These are phyloP conservation scores for Acipenser oxyrinchus DNA, from an alignment of 2,797 vertebrate species.

Conservation along the genomic window DNA sequence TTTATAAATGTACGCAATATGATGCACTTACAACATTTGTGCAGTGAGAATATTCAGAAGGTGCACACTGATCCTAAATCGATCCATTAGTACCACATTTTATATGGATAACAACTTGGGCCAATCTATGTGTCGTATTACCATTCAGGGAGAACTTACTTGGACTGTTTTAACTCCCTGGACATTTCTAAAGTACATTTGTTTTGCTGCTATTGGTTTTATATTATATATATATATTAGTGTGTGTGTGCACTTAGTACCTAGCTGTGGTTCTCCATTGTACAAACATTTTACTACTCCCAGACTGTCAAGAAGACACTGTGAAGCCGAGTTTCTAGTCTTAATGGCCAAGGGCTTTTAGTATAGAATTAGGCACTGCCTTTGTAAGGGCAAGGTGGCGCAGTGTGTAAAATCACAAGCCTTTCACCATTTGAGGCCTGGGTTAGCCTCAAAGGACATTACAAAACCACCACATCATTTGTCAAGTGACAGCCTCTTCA, in stretches of 20 bases:
- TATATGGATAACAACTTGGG: slow-evolving; percentile 20
- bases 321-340: slow-evolving; percentile 9
- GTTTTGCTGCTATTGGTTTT: slow-evolving; percentile 61
- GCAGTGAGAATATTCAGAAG: slow-evolving; percentile 38
- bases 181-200: slow-evolving; percentile 30
- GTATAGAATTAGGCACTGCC: slow-evolving; percentile 2
- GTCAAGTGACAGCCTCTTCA: too few relatives aligned
- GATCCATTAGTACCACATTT: slow-evolving; percentile 31
- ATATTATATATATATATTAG: slow-evolving; percentile 34
- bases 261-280: slow-evolving; percentile 23
- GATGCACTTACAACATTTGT: slow-evolving; percentile 52
- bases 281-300: slow-evolving; percentile 20
- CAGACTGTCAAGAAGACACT: slow-evolving; percentile 3
- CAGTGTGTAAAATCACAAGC: neutral
- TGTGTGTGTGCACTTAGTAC: slow-evolving; percentile 27
- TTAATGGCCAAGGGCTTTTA: neutral
- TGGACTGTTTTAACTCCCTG: slow-evolving; percentile 45
- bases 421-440: too few relatives aligned
- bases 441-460: too few relatives aligned
- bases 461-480: too few relatives aligned
- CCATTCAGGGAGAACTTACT: slow-evolving; percentile 26
- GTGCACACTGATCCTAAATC: slow-evolving; percentile 16
- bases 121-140: slow-evolving; percentile 32
- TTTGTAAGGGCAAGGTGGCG: slow-evolving; percentile 18
- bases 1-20: slow-evolving; percentile 38